Evolutionary conservation across 2,888 invertebrate species (phyloP).

Genomic region (Hedychridium roseum): DNA sequence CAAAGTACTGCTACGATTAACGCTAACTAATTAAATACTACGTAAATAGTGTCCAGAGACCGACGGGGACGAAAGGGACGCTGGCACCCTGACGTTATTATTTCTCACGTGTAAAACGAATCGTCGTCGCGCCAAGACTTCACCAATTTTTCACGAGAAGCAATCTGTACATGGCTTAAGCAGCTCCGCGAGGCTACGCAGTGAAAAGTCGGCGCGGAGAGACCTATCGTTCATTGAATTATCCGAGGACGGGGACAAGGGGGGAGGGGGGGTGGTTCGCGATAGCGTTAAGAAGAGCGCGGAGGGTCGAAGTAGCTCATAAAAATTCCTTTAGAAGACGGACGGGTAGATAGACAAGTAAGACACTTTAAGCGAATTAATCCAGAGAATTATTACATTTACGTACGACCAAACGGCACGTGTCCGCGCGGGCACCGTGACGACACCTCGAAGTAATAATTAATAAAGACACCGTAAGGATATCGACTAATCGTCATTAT

Average conservation of each 20-base stretch:
- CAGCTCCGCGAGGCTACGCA: constrained; percentile 36
- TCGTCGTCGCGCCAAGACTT: constrained; percentile 32
- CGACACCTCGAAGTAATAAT: constrained; percentile 25
- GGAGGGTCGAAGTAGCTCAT: constrained; percentile 20
- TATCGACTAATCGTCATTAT: constrained; percentile 30
- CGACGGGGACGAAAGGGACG: constrained; percentile 24
- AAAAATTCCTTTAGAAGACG: too few relatives aligned
- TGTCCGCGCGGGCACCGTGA: neutral
- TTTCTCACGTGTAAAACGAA: constrained; percentile 40
- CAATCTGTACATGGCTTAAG: constrained; percentile 28
- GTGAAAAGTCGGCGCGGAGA: constrained; percentile 27
- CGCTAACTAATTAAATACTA: constrained; percentile 37
- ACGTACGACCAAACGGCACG: constrained; percentile 1
- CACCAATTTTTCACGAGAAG: constrained; percentile 38
- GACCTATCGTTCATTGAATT: constrained; percentile 36
- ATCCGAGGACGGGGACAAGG: constrained; percentile 4
- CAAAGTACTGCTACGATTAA: constrained; percentile 55
- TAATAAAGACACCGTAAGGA: constrained; percentile 27
- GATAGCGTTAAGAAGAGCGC: neutral
- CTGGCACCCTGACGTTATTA: constrained; percentile 39
- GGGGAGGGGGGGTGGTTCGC: neutral
- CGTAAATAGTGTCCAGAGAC: constrained; percentile 41
- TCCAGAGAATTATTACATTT: constrained; percentile 24
- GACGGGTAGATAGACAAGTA: constrained; percentile 31
- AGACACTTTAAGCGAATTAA: constrained; percentile 26